phyloP scores from a whole-genome alignment of 2,113 vertebrate species.

The Collichthys lucidus region DNA sequence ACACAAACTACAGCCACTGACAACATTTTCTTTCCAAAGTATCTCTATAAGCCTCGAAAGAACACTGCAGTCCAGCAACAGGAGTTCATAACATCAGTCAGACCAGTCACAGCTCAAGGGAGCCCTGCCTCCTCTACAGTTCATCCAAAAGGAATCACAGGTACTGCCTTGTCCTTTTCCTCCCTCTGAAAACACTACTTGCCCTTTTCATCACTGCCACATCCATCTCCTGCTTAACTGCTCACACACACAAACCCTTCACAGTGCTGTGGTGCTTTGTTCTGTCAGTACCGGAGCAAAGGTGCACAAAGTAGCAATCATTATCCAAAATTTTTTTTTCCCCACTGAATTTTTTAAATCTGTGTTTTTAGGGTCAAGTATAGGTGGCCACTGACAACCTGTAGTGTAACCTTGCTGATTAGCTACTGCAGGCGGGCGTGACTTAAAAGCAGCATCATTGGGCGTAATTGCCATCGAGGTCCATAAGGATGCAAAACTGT shows the following conservation, averaged over 20 bases:
- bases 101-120: constrained; percentile 21
- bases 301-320: constrained; percentile 2
- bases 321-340: not conserved
- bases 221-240: constrained; percentile 57
- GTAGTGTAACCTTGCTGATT: constrained; percentile 14
- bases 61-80: constrained; percentile 8
- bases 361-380: not conserved
- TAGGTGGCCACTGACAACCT: not conserved
- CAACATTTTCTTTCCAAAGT: constrained; percentile 6
- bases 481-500: not conserved
- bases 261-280: not conserved
- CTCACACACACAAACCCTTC: constrained; percentile 46
- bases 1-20: not conserved
- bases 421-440: constrained; percentile 1
- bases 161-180: constrained; percentile 35
- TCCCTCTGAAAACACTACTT: constrained; percentile 54
- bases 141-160: constrained; percentile 49
- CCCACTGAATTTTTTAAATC: constrained; percentile 1
- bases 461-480: constrained; percentile 21
- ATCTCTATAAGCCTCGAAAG: constrained; percentile 15
- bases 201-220: constrained; percentile 59
- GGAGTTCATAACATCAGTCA: constrained; percentile 47
- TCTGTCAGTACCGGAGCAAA: constrained; percentile 5
- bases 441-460: constrained; percentile 7
- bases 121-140: constrained; percentile 11